phyloP scores from a whole-genome alignment of 2,797 vertebrate genomes.

The Choloepus didactylus region DNA sequence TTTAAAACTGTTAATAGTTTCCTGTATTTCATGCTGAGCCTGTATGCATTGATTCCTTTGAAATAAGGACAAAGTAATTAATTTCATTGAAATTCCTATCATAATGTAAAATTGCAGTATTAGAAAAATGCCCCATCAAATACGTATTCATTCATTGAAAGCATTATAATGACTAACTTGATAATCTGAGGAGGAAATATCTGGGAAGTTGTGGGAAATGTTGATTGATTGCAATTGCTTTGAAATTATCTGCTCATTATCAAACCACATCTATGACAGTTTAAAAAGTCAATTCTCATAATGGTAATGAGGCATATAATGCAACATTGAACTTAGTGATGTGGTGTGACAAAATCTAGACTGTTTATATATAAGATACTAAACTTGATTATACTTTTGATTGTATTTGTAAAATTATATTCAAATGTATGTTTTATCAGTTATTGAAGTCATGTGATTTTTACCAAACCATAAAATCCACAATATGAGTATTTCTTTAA shows the following conservation, averaged over 20 bases:
- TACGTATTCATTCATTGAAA: conserved; percentile 58
- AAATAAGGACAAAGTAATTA: conserved; percentile 43
- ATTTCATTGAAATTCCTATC: conserved; percentile 50
- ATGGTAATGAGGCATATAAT: conserved; percentile 42
- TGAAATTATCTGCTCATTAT: conserved; percentile 73
- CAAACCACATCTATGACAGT: conserved; percentile 10
- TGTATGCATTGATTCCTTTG: background rate
- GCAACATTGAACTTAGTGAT: conserved; percentile 15
- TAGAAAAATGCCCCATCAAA: conserved; percentile 40
- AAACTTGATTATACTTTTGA: conserved; percentile 50
- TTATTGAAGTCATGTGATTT: background rate
- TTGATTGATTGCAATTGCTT: conserved; percentile 75
- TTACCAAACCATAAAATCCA: background rate
- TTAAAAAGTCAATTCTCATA: conserved; percentile 38
- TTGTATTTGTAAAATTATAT: conserved; percentile 41
- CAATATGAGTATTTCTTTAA: background rate
- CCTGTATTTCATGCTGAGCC: background rate
- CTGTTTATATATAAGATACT: conserved; percentile 25
- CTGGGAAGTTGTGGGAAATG: conserved; percentile 35
- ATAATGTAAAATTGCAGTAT: conserved; percentile 25
- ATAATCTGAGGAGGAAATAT: conserved; percentile 32
- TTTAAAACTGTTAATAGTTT: background rate
- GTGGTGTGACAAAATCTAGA: conserved; percentile 48
- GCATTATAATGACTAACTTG: conserved; percentile 36
- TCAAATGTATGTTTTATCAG: background rate